Base-by-base conservation (phyloP, 2,888 invertebrate species). In the Aromia moschata region DNA sequence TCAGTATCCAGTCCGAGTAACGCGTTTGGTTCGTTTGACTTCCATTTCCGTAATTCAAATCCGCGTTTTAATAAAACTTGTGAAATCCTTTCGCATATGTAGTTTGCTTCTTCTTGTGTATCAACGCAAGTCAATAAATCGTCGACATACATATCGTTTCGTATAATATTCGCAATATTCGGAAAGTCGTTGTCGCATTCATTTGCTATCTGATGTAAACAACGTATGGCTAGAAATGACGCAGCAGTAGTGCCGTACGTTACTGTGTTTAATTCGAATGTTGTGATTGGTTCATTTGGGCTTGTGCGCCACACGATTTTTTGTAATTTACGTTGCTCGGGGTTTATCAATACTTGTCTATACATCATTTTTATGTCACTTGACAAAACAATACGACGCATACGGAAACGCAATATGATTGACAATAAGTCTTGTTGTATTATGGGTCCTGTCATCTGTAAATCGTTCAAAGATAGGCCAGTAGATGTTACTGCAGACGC, bases 111-210 rank as follows among this genome's bases (percentile, higher is more conserved):
- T 43, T 61, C 43, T 18, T n/a, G 9, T n/a, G 49, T 16, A 37
- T 65, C 57, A 9, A 36, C 37, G 2, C 46, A 25, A 9, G 58
- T 58, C 4, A 67, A 40, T 16, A 67, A 17, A 51, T 67, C 62
- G 14, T 65, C 65, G 1, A 67, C 59, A 20, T 67, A 67, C 51
- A 67, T 57, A 36, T 65, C 58, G 10, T 65, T 45, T 41, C 33
- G n/a, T 15, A 64, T 64, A 1, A 64, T 58, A 1, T 52, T 40
- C 11, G 56, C 47, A 2, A 61, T 40, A 9, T 36, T 18, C n/a
- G 58, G 61, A 41, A 44, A 10, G 0, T 55, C 25, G 2, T 3
- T 1, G 17, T 55, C 44, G 18, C 47, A 40, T 47, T 61, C 61
- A 17, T 33, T 46, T 12, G 60, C 61, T 25, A 25, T 9, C 25